Base-by-base conservation (phyloP, 2,113 vertebrate genomes). In the Zosterops lateralis region DNA sequence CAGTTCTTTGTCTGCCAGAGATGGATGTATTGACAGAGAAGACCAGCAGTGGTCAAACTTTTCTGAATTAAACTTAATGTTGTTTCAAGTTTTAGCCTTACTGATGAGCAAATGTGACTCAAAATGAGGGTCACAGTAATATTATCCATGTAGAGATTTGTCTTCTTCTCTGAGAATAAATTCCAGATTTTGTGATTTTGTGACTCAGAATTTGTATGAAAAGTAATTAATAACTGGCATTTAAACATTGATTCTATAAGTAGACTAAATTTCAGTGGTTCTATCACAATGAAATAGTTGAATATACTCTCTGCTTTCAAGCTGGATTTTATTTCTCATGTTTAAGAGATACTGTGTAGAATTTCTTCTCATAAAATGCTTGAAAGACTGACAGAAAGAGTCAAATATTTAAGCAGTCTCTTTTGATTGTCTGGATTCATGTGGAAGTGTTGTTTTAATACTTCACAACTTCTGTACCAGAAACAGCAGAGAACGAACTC, bases 91-190 rank as follows among this genome's bases (percentile, higher is more conserved):
- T 77, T 84, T 53, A 87, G 51, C 47, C 22, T 74, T 74, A 19
- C 17, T 54, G 32, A 29, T 1, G 0, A n/a, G 13, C 14, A 84
- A 84, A 71, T 0, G 0, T 56, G 40, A 77, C 47, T 62, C 61
- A 77, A 74, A 70, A 56, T 60, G 26, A 84, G 38, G 28, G 38
- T 42, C 20, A 25, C 18, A 62, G 20, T 16, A 51, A 18, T 53
- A 29, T 32, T 78, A 79, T 11, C 24, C 10, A 26, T 31, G 22
- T 16, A 75, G 32, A 79, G 31, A 62, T 89, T 73, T 70, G 22
- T 62, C 34, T 93, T 77, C 38, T 84, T 51, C 17, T 72, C 40
- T 40, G 13, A 88, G 11, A 19, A 62, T 24, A 64, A 90, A 64
- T 64, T 31, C 11, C 36, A 82, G 9, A 28, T 58, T 71, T 77